Conservation (phyloP, 2,797 vertebrate genomes). For the Oreonectes daqikongensis region DNA sequence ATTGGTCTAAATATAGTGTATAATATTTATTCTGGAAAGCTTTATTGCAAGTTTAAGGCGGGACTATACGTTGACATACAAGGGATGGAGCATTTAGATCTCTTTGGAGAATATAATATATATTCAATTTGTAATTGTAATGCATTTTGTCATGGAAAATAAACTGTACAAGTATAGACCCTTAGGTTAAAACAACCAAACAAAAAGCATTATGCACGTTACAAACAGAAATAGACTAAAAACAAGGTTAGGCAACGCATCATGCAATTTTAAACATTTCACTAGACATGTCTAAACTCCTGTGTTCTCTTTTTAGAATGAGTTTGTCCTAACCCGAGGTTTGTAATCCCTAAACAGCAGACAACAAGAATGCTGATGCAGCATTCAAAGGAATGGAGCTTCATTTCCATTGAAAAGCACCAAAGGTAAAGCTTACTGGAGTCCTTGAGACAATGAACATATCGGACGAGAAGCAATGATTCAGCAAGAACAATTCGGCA, state of each 20-base stretch:
- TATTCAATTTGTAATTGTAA: neutral
- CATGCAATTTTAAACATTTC: slow-evolving; percentile 21
- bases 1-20: neutral
- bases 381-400: slow-evolving; percentile 45
- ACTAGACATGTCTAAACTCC: slow-evolving; percentile 22
- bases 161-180: neutral
- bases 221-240: neutral
- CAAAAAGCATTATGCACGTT: slow-evolving; percentile 11
- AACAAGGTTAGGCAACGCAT: slow-evolving; percentile 8
- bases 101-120: too few species aligned
- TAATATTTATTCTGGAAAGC: too few species aligned
- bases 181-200: slow-evolving; percentile 16
- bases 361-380: slow-evolving; percentile 54
- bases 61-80: too few species aligned
- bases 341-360: slow-evolving; percentile 43
- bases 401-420: slow-evolving; percentile 62
- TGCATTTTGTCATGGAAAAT: slow-evolving; percentile 1
- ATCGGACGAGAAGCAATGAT: slow-evolving; percentile 68
- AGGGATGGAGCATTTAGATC: too few species aligned
- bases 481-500: slow-evolving; percentile 74
- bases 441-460: slow-evolving; percentile 65
- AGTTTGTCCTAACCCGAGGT: neutral
- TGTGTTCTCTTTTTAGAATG: slow-evolving; percentile 21
- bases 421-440: slow-evolving; percentile 55
- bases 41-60: too few species aligned